Evolutionary conservation across 2,113 vertebrate genomes (phyloP), one percentile per base, ranked within the genome.

Genomic region (Apeltes quadracus): DNA sequence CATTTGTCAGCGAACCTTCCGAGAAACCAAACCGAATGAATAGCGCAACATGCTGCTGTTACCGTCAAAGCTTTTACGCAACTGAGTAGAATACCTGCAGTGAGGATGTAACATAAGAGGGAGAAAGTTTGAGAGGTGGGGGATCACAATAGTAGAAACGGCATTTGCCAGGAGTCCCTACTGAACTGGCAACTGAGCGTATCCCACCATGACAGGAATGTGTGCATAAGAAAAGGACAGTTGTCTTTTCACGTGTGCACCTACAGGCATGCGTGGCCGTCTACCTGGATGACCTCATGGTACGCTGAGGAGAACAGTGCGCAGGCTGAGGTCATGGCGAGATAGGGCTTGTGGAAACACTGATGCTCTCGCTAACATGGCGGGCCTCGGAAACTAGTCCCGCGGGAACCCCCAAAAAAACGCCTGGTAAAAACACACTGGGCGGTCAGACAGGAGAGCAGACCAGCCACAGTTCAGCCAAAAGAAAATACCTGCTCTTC

Each of bases 311-410:
- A 84, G 83, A 92, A 92, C 85, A 61, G 61, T 34, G 66, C 83
- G 82, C 74, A 55, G 50, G 67, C 86, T 94, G 91, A 94, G 92
- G 91, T 94, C 92, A 94, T 87, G 22, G 69, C 72, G 76, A 91
- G 92, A 93, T 93, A 92, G 87, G 81, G 73, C 72, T 53, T 68
- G 79, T 94, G 93, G 92, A 92, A 93, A 93, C 85, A 91, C 79
- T 93, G 91, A 93, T 89, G 89, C 86, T 83, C 78, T 74, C 55
- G 61, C 78, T 87, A 88, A 89, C 91, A 87, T 79, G 78, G 68
- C 82, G 62, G 69, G 81, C 69, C 72, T 66, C 76, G 75, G 84
- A 88, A 87, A 90, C 44, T 75, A 68, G 73, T 87, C 84, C 86
- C 72, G 1, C 51, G 69, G 84, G 89, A 84, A 71, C 76, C 89